Evolutionary conservation across 1,140 invertebrate genomes (phyloP), one percentile per base, ranked within the genome.

Genomic region (Plutomurus gul): DNA sequence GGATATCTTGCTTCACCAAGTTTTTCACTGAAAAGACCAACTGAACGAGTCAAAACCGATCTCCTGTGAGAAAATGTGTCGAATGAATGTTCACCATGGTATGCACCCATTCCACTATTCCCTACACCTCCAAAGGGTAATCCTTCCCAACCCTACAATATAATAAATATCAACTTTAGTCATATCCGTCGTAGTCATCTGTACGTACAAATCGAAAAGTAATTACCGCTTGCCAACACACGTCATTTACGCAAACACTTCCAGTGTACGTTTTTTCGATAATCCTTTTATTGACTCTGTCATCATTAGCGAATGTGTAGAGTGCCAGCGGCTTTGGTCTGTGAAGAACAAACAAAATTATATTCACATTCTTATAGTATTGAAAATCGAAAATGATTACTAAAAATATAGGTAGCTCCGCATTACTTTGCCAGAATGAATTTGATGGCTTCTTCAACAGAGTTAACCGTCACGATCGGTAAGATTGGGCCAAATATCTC

Each of bases 51-150:
- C 7, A 82, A 51, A 8, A 82, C 74, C 4, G 75, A 36, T 65
- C 60, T 77, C 30, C 75, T 78, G 33, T 99, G 96, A 8, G 93
- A 93, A 86, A 99, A 99, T 0, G 94, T 95, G 82, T 99, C 94
- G 85, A 96, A 99, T 5, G 92, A 92, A 82, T 90, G 90, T 87
- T 95, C 95, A 70, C 97, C 97, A 88, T 99, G 96, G 86, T 98
- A 99, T 3, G 89, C 87, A 30, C 96, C 97, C 87, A 97, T 95
- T 56, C 97, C 97, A 87, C 95, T 97, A 8, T 72, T 46, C 0
- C 96, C 96, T 76, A 98, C 92, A 8, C 94, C 94, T 51, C 94
- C 94, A 85, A 95, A 95, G 1, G 94, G 93, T 78, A 95, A 85
- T 13, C 90, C 90, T 37, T 94, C 92, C n/a, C n/a, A n/a, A n/a